Base-by-base conservation (phyloP, 2,113 vertebrate species). In the Lophura nycthemera region DNA sequence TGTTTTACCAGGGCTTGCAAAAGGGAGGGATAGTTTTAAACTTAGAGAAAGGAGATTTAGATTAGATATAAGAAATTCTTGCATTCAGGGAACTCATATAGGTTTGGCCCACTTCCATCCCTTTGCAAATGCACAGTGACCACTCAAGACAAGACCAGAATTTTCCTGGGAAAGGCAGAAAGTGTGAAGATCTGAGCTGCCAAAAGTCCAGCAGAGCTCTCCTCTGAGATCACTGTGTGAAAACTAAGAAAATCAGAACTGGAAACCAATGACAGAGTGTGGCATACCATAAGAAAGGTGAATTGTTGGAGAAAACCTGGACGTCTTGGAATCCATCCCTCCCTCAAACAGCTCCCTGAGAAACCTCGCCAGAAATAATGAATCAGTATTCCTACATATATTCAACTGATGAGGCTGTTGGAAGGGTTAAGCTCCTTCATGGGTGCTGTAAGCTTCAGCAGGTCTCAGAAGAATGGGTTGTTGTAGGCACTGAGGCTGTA, bases 341-440 rank as follows among this genome's bases (percentile, higher is more conserved):
- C 11, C 21, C 14, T 42, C 82, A 13, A 7, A 16, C 66, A 65
- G 8, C 12, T 78, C 50, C 85, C 71, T 42, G 66, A 91, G 74
- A 61, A 78, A 24, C 10, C 22, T 66, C 59, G 25, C 11, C 45
- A 84, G 66, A 67, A 82, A 13, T 24, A 2, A 30, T 40, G 43
- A 50, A 21, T 20, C 67, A 69, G 1, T 34, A 60, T 32, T 13
- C 4, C 11, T 29, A 15, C 11, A 15, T 0, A 0, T 18, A 45
- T 24, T 52, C 50, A 52, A 27, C 24, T 52, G 25, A 54, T 56
- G 52, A 30, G 42, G 34, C 20, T 12, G 32, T 42, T 48, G 52
- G 29, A 92, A 50, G 61, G 29, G 70, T 92, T 92, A 57, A 92
- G 24, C 24, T 75, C 13, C 13, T 76, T 72, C 32, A 11, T 15